phyloP scores from a whole-genome alignment of 2,797 vertebrate species.

The Picus viridis region DNA sequence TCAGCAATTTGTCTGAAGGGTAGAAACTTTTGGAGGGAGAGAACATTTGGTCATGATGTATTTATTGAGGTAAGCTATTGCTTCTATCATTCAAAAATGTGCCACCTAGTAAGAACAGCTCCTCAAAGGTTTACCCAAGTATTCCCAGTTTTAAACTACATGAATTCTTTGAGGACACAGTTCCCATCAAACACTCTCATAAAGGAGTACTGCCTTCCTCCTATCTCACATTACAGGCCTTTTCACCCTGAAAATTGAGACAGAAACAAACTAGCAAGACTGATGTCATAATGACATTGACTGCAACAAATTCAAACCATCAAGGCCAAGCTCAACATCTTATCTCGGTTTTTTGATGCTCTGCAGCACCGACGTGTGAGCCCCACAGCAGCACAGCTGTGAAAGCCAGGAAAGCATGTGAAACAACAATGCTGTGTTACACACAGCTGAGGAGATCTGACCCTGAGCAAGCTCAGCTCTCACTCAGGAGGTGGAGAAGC shows the following conservation, averaged over 20 bases:
- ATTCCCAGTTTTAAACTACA: not conserved
- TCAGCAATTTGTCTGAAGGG: not conserved
- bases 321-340: not conserved
- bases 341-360: accelerated
- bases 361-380: accelerated
- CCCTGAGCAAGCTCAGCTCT: not conserved
- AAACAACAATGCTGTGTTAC: accelerated
- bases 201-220: not conserved
- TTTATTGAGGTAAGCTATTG: not conserved
- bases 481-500: not conserved
- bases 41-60: not conserved
- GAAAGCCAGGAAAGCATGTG: accelerated
- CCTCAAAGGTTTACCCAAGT: not conserved
- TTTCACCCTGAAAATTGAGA: not conserved
- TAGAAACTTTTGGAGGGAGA: not conserved
- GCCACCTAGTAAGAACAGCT: not conserved
- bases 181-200: not conserved
- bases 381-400: accelerated
- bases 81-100: not conserved
- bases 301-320: not conserved
- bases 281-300: not conserved
- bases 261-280: not conserved
- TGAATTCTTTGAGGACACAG: not conserved
- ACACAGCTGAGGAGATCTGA: not conserved
- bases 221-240: not conserved